A percentile compares a stretch with the other conserved stretches of the same genome.
These are phyloP conservation scores for Penaeus chinensis DNA, from an alignment of 1,140 invertebrate genomes.

Conservation along the genomic window DNA sequence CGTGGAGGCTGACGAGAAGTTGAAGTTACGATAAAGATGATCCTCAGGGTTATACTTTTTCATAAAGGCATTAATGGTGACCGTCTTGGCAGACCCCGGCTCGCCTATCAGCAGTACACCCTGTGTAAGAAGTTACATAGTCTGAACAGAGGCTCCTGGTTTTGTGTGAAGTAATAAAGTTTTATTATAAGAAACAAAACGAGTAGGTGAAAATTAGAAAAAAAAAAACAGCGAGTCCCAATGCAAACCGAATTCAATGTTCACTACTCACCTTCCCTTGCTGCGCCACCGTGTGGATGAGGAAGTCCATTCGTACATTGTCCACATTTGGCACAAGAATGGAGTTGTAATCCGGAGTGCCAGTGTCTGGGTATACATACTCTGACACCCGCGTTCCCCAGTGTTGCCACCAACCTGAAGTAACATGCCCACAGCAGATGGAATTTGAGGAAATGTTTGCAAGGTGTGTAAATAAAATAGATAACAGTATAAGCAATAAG, in stretches of 20 bases:
- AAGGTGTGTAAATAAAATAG: too few species aligned
- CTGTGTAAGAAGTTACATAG: constrained; percentile 40
- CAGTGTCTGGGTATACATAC: constrained; percentile 87
- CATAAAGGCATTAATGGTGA: constrained; percentile 97
- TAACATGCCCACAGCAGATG: too few species aligned
- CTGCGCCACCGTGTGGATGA: constrained; percentile 88
- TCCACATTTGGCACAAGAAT: constrained; percentile 95
- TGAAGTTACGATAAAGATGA: constrained; percentile 87
- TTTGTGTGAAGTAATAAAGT: not conserved
- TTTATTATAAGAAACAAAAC: not conserved
- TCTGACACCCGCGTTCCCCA: constrained; percentile 87
- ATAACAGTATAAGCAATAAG: too few species aligned
- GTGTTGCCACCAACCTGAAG: constrained; percentile 84
- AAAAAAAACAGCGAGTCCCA: not conserved
- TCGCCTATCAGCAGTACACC: constrained; percentile 84
- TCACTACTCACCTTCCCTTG: constrained; percentile 76
- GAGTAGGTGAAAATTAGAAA: constrained; percentile 8
- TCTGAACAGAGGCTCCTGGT: too few species aligned
- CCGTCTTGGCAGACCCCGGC: constrained; percentile 95
- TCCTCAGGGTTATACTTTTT: constrained; percentile 87
- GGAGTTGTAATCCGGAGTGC: constrained; percentile 87
- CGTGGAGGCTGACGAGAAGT: constrained; percentile 96
- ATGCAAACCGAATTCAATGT: not conserved
- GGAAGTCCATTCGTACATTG: constrained; percentile 91
- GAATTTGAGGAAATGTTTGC: too few species aligned